phyloP scores from a whole-genome alignment of 2,888 invertebrate species.

The Folsomia candida region DNA sequence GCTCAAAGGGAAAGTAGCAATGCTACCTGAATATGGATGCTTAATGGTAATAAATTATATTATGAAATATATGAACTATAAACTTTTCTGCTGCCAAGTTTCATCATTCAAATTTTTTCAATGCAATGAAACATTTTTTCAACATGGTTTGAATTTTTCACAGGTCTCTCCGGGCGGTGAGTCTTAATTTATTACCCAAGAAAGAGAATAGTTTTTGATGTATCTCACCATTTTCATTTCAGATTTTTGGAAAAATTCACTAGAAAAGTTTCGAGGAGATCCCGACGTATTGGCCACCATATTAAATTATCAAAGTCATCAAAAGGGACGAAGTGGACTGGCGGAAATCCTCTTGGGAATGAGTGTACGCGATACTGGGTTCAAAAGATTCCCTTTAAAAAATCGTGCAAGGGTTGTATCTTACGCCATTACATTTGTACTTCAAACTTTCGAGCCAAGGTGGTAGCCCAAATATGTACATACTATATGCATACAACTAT shows the following conservation, averaged over 20 bases:
- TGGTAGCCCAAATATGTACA: slow-evolving; percentile 18
- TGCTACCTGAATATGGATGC: slow-evolving; percentile 89
- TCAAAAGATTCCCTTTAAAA: slow-evolving; percentile 81
- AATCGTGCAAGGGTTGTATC: slow-evolving; percentile 81
- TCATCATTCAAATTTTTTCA: no score
- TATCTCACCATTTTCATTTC: no score
- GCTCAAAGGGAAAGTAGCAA: slow-evolving; percentile 58
- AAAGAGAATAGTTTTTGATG: no score
- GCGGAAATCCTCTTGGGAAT: slow-evolving; percentile 91
- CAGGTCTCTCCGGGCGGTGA: no score
- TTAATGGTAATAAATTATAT: slow-evolving; percentile 84
- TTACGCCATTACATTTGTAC: slow-evolving; percentile 83
- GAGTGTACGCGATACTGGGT: slow-evolving; percentile 83
- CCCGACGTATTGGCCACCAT: slow-evolving; percentile 76
- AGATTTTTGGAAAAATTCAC: slow-evolving; percentile 86
- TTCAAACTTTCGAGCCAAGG: slow-evolving; percentile 57
- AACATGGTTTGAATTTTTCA: no score
- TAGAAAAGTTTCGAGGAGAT: slow-evolving; percentile 74
- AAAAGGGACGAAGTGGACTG: slow-evolving; percentile 77
- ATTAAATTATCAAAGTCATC: slow-evolving; percentile 75
- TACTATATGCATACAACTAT: not conserved
- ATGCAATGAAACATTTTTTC: no score
- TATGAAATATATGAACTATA: no score
- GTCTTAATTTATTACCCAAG: no score
- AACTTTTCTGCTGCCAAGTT: no score